phyloP scores from a whole-genome alignment of 1,140 invertebrate species.

The Hypsibius dujardini region DNA sequence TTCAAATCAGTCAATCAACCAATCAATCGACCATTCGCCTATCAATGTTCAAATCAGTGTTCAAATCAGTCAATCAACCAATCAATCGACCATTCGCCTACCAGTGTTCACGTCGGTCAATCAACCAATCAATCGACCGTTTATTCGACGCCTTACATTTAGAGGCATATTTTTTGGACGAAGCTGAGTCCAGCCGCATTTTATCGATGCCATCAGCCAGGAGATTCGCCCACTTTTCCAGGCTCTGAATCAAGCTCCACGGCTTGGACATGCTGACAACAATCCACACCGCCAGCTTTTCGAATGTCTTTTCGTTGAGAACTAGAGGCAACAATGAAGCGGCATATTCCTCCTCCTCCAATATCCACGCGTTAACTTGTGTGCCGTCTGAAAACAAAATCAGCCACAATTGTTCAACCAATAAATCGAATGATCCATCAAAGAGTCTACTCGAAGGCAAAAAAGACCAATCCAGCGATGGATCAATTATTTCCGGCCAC shows the following conservation, averaged over 20 bases:
- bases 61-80: too few species aligned
- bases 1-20: too few species aligned
- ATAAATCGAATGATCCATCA: too few species aligned
- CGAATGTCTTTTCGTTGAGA: slow-evolving; percentile 68
- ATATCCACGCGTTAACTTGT: slow-evolving; percentile 77
- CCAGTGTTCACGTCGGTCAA: too few species aligned
- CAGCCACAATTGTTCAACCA: too few species aligned
- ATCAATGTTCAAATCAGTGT: too few species aligned
- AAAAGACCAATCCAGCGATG: too few species aligned
- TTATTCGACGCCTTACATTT: slow-evolving; percentile 36
- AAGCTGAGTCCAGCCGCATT: slow-evolving; percentile 53
- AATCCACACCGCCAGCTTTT: slow-evolving; percentile 75
- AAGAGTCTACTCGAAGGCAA: too few species aligned
- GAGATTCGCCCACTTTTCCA: slow-evolving; percentile 74
- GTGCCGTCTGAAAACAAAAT: slow-evolving; percentile 55
- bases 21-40: too few species aligned
- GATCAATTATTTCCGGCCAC: too few species aligned
- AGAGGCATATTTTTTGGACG: slow-evolving; percentile 39
- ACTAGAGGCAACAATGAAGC: slow-evolving; percentile 77
- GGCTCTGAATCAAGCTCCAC: slow-evolving; percentile 78
- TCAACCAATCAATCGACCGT: not conserved
- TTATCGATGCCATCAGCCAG: slow-evolving; percentile 80
- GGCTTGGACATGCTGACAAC: slow-evolving; percentile 91
- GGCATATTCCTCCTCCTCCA: slow-evolving; percentile 86
- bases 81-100: too few species aligned